Percentiles rank a stretch among this genome's conserved stretches.
phyloP scores from a whole-genome alignment of 2,113 vertebrate genomes.

The Burhinus bistriatus region DNA sequence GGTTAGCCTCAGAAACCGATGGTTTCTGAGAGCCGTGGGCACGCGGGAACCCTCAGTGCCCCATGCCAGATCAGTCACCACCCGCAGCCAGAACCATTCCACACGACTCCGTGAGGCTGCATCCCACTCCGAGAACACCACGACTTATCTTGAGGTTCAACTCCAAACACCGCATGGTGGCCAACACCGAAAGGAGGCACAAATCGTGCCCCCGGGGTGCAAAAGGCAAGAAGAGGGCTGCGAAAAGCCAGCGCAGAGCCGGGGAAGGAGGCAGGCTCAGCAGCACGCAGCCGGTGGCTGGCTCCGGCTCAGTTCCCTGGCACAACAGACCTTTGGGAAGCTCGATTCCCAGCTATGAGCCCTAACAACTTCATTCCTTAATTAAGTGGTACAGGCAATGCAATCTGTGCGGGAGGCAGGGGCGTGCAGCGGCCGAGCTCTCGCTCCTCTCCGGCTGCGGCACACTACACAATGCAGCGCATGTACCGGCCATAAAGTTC shows the following conservation, averaged over 20 bases:
- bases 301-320: neutral
- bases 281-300: accelerated
- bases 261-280: neutral
- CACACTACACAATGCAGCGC: neutral
- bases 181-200: neutral
- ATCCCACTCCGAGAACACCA: neutral
- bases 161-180: neutral
- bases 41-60: neutral
- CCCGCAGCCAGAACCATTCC: constrained; percentile 41
- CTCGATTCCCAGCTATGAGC: neutral
- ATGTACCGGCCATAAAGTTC: constrained; percentile 13
- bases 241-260: accelerated
- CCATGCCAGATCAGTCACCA: constrained; percentile 14
- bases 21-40: neutral
- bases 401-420: neutral
- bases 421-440: neutral
- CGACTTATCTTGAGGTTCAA: neutral
- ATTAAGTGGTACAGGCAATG: neutral
- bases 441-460: neutral
- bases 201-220: too few species aligned
- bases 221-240: neutral
- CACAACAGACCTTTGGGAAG: neutral
- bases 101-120: neutral
- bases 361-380: neutral
- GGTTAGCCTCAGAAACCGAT: neutral